Percentiles rank a stretch among this genome's conserved stretches.
Conservation (phyloP, 1,140 invertebrate genomes). For the Caligus rogercresseyi region DNA sequence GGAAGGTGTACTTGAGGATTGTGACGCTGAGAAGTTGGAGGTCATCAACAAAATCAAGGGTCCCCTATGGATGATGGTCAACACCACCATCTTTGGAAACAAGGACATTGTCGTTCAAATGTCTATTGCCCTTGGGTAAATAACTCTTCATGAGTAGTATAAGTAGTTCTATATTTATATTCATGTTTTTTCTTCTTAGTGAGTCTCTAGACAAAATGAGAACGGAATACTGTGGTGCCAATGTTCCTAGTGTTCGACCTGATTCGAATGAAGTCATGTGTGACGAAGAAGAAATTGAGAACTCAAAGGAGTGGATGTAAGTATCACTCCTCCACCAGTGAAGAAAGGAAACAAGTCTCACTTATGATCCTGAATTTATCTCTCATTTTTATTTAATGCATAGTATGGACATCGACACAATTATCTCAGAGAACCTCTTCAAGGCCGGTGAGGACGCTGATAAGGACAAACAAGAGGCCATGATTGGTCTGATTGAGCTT, state of each 20-base stretch:
- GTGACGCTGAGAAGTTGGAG: slow-evolving; percentile 9
- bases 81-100: slow-evolving; percentile 16
- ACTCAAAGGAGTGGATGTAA: slow-evolving; percentile 10
- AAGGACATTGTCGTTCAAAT: slow-evolving; percentile 6
- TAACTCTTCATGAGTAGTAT: background rate
- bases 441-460: slow-evolving; percentile 7
- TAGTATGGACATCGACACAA: slow-evolving; percentile 12
- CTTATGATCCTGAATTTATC: background rate
- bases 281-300: slow-evolving; percentile 12
- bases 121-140: slow-evolving; percentile 12
- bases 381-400: background rate
- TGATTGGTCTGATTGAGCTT: slow-evolving; percentile 11
- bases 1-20: background rate
- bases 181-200: slow-evolving; percentile 1
- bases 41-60: slow-evolving; percentile 15
- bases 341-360: background rate
- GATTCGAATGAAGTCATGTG: slow-evolving; percentile 8
- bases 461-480: slow-evolving; percentile 1
- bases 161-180: background rate
- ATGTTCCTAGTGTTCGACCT: background rate
- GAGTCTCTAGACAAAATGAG: slow-evolving; percentile 7
- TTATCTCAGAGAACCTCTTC: slow-evolving; percentile 7
- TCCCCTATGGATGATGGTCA: slow-evolving; percentile 16
- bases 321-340: background rate
- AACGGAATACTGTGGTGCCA: slow-evolving; percentile 7